Evolutionary conservation across 2,888 invertebrate genomes (phyloP), one percentile per base, ranked within the genome.

Genomic region (Baccha elongata): DNA sequence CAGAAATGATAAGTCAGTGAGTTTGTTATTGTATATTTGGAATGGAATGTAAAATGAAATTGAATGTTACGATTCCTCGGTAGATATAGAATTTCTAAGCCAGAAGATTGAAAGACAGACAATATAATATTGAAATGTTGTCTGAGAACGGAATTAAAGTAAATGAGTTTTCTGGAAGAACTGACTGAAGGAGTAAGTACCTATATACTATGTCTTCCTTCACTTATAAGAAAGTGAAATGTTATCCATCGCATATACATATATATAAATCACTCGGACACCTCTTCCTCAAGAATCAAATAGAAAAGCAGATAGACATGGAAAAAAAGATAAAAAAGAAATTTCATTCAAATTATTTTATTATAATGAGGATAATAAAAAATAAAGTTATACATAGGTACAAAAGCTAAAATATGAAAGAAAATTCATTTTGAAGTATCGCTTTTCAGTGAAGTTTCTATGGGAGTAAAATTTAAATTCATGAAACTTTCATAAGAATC

Each of bases 141-240:
- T 53, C 65, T 40, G 60, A 60, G 65, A 52, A 65, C 35, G 46
- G 75, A 60, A 75, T 65, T 75, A 35, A 40, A 53, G 42, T 26
- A 81, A 50, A 55, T 3, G 4, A 0, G 2, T 15, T 10, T 69
- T 75, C 58, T 53, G 17, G 32, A 42, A 65, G 46, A 74, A 74
- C 64, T 80, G 74, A 74, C 64, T 80, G 80, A 80, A 60, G 64
- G 58, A 74, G 48, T 80, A 64, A 58, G 68, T n/a, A n/a, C 8
- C 29, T 8, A 26, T 13, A 48, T 8, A 11, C 5, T 32, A 11
- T 1, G 10, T 26, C 21, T 42, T 11, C 6, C 23, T 26, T 60
- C 3, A 13, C 42, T 17, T 42, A 29, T 7, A 26, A 4, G 8
- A 26, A 13, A 26, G 17, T 15, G 5, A 10, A 53, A 53, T 35